Base-by-base conservation (phyloP, 2,797 vertebrate species). In the Liparis tanakae region DNA sequence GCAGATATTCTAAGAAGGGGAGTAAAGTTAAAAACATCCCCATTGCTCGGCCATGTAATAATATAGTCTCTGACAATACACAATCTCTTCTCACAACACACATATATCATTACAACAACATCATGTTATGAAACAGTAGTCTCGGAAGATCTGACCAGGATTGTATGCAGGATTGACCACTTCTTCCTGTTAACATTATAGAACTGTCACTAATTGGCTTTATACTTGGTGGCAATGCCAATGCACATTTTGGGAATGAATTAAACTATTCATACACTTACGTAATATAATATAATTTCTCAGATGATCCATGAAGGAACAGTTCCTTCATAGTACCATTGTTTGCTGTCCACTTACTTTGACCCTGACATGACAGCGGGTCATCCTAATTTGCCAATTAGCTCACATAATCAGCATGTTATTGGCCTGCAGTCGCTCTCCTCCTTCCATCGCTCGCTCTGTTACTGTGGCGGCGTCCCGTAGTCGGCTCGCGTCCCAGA, bases 321-420 rank as follows among this genome's bases (percentile, higher is more conserved):
- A 22, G 13, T 61, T 72, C 3, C 33, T 25, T 63, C 39, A 12
- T 6, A 34, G 57, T 1, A 0, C 1, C 54, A 18, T 64, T 59
- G 15, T 66, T 79, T 80, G 46, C 60, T 20, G 37, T 64, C 66
- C 50, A 58, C 63, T 62, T 50, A 57, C 68, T 76, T 37, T 78
- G 65, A 82, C 83, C 53, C 41, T 56, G 59, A 55, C 78, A 69
- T 69, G 30, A 75, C 82, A 82, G 73, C 51, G 1, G 85, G 67
- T 83, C 68, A 67, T 77, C 70, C 80, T 79, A 86, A 88, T 89
- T 84, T 72, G 65, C 63, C 83, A 78, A 83, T 87, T 86, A 91
- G 83, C 86, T 83, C 55, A 82, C 57, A 65, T 82, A 82, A 88
- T 83, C 81, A 83, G 61, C 70, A 74, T 81, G 80, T 82, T 87